Conservation (phyloP, 2,888 invertebrate species). For the Acleris laterana region DNA sequence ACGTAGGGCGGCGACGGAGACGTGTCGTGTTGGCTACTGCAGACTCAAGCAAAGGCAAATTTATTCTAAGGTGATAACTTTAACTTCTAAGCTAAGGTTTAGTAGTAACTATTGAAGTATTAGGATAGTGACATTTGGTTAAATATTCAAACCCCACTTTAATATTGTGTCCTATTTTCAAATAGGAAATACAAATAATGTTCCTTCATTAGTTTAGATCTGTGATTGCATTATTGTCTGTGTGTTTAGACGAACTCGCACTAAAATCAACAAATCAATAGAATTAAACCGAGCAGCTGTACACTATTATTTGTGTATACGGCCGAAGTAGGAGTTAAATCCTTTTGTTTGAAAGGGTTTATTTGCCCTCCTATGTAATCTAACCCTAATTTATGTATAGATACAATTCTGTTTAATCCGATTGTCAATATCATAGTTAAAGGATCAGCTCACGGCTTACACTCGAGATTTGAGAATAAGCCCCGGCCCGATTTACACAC, state of each 20-base stretch:
- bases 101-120: neutral
- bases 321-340: conserved; percentile 17
- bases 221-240: neutral
- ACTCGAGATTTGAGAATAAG: conserved; percentile 29
- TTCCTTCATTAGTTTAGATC: neutral
- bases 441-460: conserved; percentile 37
- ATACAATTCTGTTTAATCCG: conserved; percentile 39
- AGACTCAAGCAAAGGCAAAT: neutral
- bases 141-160: too few relatives aligned
- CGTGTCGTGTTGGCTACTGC: neutral
- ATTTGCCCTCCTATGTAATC: conserved; percentile 32
- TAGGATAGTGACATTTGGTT: too few relatives aligned
- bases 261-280: neutral
- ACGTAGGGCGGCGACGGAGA: conserved; percentile 38
- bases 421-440: conserved; percentile 42
- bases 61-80: neutral
- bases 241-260: neutral
- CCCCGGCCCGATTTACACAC: conserved; percentile 1
- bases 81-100: neutral
- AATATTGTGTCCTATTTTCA: too few relatives aligned
- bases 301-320: conserved; percentile 12
- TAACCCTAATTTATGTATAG: conserved; percentile 33
- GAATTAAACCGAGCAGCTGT: conserved; percentile 2
- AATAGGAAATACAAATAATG: neutral
- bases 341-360: conserved; percentile 31